phyloP scores from a whole-genome alignment of 2,888 invertebrate species.

The Apoderus coryli region DNA sequence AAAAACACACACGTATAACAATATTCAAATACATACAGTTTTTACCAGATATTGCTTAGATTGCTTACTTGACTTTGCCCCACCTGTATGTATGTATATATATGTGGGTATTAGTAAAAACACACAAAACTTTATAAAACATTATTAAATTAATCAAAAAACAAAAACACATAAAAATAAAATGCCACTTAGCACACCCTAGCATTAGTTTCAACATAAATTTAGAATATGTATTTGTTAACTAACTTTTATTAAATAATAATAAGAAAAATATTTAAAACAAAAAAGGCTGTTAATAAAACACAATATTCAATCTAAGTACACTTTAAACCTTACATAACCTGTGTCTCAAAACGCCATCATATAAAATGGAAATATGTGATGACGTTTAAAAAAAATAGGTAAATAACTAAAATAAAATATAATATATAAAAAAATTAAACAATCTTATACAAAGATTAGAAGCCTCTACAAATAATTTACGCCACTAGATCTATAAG shows the following conservation, averaged over 20 bases:
- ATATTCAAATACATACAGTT: slow-evolving; percentile 36
- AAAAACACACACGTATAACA: slow-evolving; percentile 35
- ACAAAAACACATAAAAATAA: slow-evolving; percentile 29
- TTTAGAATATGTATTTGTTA: slow-evolving; percentile 25
- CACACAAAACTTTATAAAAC: slow-evolving; percentile 26
- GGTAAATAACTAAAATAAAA: no score
- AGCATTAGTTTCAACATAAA: slow-evolving; percentile 28
- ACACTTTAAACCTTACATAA: no score
- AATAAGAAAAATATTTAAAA: slow-evolving; percentile 27
- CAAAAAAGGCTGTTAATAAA: no score
- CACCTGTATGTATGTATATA: slow-evolving; percentile 37
- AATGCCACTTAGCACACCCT: slow-evolving; percentile 30
- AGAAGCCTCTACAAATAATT: no score
- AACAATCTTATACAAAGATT: no score
- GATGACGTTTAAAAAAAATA: no score
- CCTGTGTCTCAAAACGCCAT: no score
- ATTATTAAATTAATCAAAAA: slow-evolving; percentile 15
- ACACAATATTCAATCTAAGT: no score
- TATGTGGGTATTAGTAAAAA: slow-evolving; percentile 36
- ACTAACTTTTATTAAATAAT: slow-evolving; percentile 28
- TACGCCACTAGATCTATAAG: no score
- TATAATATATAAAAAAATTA: no score
- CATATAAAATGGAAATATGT: no score
- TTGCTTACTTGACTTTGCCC: slow-evolving; percentile 37
- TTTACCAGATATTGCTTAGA: slow-evolving; percentile 35